Evolutionary conservation across 2,888 invertebrate genomes (phyloP), one percentile per base, ranked within the genome.

Genomic region (Orgyia antiqua): DNA sequence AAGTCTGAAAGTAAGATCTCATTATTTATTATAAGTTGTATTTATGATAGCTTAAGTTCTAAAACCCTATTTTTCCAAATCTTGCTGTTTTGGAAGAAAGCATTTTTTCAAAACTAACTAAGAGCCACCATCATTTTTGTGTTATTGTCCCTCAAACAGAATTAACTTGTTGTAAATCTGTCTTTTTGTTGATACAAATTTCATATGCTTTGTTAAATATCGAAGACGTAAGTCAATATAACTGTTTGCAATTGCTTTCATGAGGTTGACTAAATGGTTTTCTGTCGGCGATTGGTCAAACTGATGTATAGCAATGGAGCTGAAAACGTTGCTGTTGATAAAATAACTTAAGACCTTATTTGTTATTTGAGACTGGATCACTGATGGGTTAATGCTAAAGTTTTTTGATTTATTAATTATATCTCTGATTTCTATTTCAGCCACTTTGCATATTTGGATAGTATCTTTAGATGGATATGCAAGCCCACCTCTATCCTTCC

Each of bases 401-500:
- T 10, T 23, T 8, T 7, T 3, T 4, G 23, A 28, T 18, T 28
- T n/a, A 8, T 2, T 19, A 13, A 11, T 20, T 12, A 24, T 13
- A 13, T 24, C 4, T 9, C 27, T 8, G 11, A 20, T 27, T 5
- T 10, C 13, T n/a, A n/a, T 11, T 27, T 27, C 27, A 6, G 27
- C 13, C 9, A n/a, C 6, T 20, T 10, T 19, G 13, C 27, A 27
- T 20, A 27, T 20, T n/a, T 27, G 11, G n/a, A 27, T 20, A 10
- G 13, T 12, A 20, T 27, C 19, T 11, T 27, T 20, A 13, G 20
- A 18, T 27, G 20, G 20, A 8, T 2, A 19, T 12, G 12, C 2
- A n/a, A 27, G 20, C 4, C 27, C 27, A 13, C 27, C 27, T 27
- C 19, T 27, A 26, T 26, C 10, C 17, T 26, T 26, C 10, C 7